Evolutionary conservation across 2,888 invertebrate species (phyloP).

Genomic region (Rambutsinella grinnellia): DNA sequence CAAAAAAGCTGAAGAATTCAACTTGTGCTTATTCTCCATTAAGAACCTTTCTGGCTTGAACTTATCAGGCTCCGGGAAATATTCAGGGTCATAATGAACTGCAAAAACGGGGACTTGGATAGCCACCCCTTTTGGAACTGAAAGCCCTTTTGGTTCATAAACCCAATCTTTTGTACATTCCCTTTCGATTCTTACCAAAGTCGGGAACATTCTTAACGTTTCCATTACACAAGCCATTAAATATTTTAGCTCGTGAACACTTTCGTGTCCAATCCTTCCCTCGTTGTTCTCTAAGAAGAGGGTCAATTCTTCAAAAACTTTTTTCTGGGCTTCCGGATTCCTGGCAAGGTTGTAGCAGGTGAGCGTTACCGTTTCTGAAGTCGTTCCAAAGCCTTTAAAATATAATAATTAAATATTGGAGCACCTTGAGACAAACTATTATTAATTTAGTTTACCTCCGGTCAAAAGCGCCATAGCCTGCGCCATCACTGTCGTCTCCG

Average conservation of each 20-base stretch:
- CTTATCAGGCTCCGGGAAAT: constrained; percentile 51
- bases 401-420: too few relatives aligned
- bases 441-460: too few relatives aligned
- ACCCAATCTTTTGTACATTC: constrained; percentile 52
- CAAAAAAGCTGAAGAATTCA: constrained; percentile 44
- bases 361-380: neutral
- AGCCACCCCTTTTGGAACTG: constrained; percentile 46
- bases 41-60: constrained; percentile 58
- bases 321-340: constrained; percentile 52
- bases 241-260: constrained; percentile 44
- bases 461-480: constrained; percentile 29
- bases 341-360: constrained; percentile 12
- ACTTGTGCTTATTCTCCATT: constrained; percentile 42
- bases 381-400: neutral
- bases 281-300: constrained; percentile 21
- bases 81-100: constrained; percentile 44
- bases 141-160: constrained; percentile 18
- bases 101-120: constrained; percentile 46
- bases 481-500: constrained; percentile 28
- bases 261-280: constrained; percentile 42
- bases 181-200: constrained; percentile 47
- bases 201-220: constrained; percentile 41
- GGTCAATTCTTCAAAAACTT: constrained; percentile 49
- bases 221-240: constrained; percentile 53
- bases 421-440: too few relatives aligned